These are phyloP conservation scores for Nephrotoma appendiculata DNA, from an alignment of 2,888 invertebrate species.

Conservation along the genomic window DNA sequence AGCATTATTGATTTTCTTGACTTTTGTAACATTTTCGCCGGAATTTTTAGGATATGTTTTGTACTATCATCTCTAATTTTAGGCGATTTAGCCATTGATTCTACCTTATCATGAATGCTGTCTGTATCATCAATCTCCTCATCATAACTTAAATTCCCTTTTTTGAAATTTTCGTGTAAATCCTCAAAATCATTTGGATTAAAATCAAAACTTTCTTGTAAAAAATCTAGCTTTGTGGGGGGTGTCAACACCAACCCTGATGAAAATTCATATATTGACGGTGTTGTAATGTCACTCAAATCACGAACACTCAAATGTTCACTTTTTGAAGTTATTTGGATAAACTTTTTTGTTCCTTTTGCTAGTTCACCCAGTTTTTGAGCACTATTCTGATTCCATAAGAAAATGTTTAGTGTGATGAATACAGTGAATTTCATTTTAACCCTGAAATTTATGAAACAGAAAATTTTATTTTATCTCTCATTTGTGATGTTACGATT, in stretches of 20 bases:
- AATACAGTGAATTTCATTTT: not conserved
- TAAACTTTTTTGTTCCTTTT: not conserved
- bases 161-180: slow-evolving; percentile 20
- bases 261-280: not conserved
- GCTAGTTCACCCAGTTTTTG: not conserved
- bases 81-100: slow-evolving; percentile 7
- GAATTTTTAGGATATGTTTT: slow-evolving; percentile 12
- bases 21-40: slow-evolving; percentile 10
- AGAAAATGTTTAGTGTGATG: not conserved
- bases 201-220: slow-evolving; percentile 26
- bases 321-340: not conserved
- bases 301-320: not conserved
- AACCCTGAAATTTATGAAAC: not conserved
- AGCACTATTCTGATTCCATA: not conserved
- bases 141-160: slow-evolving; percentile 22
- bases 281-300: not conserved
- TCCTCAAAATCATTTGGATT: slow-evolving; percentile 29
- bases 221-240: not conserved
- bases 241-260: not conserved
- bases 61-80: slow-evolving; percentile 4
- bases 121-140: slow-evolving; percentile 20
- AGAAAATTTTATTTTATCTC: not conserved
- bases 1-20: not conserved
- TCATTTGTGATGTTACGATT: not conserved
- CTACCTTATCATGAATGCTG: not conserved